Conservation (phyloP, 2,888 invertebrate genomes). For the Ochropacha duplaris region DNA sequence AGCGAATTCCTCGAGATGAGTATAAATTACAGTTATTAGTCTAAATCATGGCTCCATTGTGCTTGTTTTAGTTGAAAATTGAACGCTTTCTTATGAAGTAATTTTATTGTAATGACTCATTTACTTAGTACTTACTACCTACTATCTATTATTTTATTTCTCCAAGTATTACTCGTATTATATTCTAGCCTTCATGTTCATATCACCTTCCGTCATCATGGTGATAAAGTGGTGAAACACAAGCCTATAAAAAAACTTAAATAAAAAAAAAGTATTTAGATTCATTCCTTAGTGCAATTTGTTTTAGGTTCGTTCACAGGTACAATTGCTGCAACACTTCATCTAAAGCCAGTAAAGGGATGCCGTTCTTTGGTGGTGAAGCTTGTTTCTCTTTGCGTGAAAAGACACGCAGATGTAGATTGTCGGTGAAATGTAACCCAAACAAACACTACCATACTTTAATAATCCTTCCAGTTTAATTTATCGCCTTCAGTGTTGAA, state of each 20-base stretch:
- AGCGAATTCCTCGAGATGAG: conserved; percentile 29
- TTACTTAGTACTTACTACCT: background rate
- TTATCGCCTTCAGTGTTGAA: conserved; percentile 33
- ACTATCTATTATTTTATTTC: background rate
- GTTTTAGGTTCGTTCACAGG: background rate
- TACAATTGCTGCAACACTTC: background rate
- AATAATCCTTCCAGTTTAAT: conserved; percentile 38
- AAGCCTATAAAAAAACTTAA: no score
- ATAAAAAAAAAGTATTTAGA: no score
- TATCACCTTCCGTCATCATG: no score
- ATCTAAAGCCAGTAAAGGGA: background rate
- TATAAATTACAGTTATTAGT: conserved; percentile 51
- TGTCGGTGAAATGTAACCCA: conserved; percentile 23
- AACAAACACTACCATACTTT: conserved; percentile 31
- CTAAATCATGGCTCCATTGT: conserved; percentile 23
- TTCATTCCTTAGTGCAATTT: background rate
- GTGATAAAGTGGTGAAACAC: no score
- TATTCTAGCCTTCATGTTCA: no score
- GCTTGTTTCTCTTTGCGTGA: conserved; percentile 13
- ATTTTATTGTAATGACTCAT: background rate
- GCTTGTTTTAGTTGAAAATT: background rate
- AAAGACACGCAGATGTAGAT: conserved; percentile 29
- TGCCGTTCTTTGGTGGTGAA: background rate
- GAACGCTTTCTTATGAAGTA: conserved; percentile 1
- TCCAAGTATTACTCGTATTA: background rate